Evolutionary conservation across 37 sponge, comb jelly and placozoan species (phyloP).

Genomic region (Axinella damicornis): DNA sequence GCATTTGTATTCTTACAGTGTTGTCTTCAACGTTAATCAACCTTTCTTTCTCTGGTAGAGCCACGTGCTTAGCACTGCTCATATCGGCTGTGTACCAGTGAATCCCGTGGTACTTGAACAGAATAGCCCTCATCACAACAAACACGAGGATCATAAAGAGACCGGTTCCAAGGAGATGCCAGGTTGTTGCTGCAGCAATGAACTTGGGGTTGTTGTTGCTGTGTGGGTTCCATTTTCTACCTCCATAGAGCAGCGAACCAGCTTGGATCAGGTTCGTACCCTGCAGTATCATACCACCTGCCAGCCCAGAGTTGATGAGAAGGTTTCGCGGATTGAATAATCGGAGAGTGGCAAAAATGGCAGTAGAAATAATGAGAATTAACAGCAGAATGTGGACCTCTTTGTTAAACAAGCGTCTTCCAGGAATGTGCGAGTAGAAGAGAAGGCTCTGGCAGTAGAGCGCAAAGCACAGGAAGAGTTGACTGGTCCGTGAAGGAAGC

Average conservation of each 20-base stretch:
- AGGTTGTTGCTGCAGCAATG: slow-evolving; percentile 28
- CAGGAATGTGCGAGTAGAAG: slow-evolving; percentile 53
- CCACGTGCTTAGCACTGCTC: background rate
- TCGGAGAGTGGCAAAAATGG: slow-evolving; percentile 35
- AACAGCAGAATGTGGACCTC: slow-evolving; percentile 36
- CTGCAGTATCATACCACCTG: slow-evolving; percentile 46
- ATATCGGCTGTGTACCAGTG: background rate
- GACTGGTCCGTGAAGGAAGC: slow-evolving; percentile 43
- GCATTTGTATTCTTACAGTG: background rate
- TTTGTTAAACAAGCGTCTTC: slow-evolving; percentile 33
- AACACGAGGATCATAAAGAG: slow-evolving; percentile 32
- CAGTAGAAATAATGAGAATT: slow-evolving; percentile 20
- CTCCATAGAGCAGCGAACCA: slow-evolving; percentile 28
- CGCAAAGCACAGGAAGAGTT: slow-evolving; percentile 47
- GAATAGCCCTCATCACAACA: background rate
- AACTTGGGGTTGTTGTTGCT: slow-evolving; percentile 29
- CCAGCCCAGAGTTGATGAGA: slow-evolving; percentile 44
- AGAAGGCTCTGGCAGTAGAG: slow-evolving; percentile 57
- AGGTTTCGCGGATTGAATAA: slow-evolving; percentile 34
- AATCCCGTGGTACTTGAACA: background rate
- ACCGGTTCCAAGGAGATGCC: slow-evolving; percentile 50
- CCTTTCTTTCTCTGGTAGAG: slow-evolving; percentile 4
- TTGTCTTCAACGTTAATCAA: slow-evolving; percentile 1
- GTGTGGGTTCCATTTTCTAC: background rate
- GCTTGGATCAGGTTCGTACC: slow-evolving; percentile 74